Evolutionary conservation across 2,797 vertebrate genomes (phyloP).

Genomic region (Sparidentex hasta): DNA sequence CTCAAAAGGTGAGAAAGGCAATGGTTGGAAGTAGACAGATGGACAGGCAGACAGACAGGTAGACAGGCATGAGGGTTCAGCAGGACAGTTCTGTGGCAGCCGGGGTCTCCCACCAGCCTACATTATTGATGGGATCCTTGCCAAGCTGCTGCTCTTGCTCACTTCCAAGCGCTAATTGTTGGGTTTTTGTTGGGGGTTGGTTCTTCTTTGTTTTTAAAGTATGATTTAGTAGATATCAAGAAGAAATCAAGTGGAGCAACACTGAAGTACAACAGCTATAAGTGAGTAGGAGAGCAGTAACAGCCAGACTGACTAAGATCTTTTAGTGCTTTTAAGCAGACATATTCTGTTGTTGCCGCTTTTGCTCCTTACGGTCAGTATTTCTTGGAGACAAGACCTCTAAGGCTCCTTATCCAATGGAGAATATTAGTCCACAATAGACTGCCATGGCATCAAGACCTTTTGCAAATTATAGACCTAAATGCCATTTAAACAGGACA

Average conservation of each 20-base stretch:
- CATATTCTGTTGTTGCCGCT: not conserved
- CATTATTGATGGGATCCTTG: slow-evolving; percentile 86
- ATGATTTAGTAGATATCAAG: slow-evolving; percentile 7
- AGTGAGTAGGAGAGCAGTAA: not conserved
- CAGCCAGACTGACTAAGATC: not conserved
- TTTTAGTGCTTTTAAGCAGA: not conserved
- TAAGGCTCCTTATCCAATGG: slow-evolving; percentile 13
- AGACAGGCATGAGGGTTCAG: slow-evolving; percentile 54
- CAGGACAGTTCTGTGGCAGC: slow-evolving; percentile 62
- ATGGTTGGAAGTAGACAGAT: slow-evolving; percentile 37
- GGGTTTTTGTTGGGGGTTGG: slow-evolving; percentile 59
- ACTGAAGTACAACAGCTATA: not conserved
- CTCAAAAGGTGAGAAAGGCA: slow-evolving; percentile 21
- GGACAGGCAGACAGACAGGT: slow-evolving; percentile 64
- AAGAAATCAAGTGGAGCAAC: slow-evolving; percentile 2
- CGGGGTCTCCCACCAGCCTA: slow-evolving; percentile 74
- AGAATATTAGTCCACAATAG: slow-evolving; percentile 10
- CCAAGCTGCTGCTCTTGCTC: slow-evolving; percentile 69
- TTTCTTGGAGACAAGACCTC: slow-evolving; percentile 9
- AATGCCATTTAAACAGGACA: not conserved
- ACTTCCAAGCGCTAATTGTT: slow-evolving; percentile 71
- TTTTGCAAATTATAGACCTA: not conserved
- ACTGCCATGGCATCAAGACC: not conserved
- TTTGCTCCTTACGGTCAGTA: slow-evolving; percentile 1
- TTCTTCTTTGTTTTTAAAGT: slow-evolving; percentile 19